Base-by-base conservation (phyloP, 2,797 vertebrate species). In the Pampus argenteus region DNA sequence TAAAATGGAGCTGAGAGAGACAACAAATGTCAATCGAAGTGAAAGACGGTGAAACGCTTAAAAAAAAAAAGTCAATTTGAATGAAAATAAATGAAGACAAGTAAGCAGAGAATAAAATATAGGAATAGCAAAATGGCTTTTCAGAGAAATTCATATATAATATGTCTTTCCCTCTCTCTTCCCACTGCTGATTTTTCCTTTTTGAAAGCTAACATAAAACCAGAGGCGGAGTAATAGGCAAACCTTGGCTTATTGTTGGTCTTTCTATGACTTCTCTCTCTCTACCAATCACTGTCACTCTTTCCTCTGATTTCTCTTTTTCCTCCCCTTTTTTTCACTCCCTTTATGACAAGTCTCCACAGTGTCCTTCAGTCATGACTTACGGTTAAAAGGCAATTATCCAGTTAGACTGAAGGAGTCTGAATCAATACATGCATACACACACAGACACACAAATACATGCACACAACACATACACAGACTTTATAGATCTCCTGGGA, bases 331-430 rank as follows among this genome's bases (percentile, higher is more conserved):
- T 25, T 77, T 76, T 76, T 75, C 48, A 31, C 60, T 85, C 45
- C 31, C 68, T 88, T 83, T 77, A 82, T 87, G 77, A 77, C 82
- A 66, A 74, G 74, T 87, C 85, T 76, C 83, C 57, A 63, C 63
- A 70, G 80, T 86, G 83, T 87, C 83, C 83, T 88, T 90, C 86
- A 89, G 68, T 86, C 72, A 85, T 88, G 86, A 92, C 79, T 88
- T 86, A 79, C 64, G 74, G 88, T 83, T 93, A 88, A 93, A 92
- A 88, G 83, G 77, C 80, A 92, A 88, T 91, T 87, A 82, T 74
- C 74, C 62, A 67, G 51, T 90, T 84, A 81, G 71, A 83, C 80
- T 68, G 13, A 63, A 80, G 56, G 55, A 81, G 78, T 68, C 65
- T 55, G 64, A 82, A 87, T 89, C 77, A 76, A 90, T 89, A 79